phyloP scores from a whole-genome alignment of 2,113 vertebrate species.

The Festucalex cinctus region DNA sequence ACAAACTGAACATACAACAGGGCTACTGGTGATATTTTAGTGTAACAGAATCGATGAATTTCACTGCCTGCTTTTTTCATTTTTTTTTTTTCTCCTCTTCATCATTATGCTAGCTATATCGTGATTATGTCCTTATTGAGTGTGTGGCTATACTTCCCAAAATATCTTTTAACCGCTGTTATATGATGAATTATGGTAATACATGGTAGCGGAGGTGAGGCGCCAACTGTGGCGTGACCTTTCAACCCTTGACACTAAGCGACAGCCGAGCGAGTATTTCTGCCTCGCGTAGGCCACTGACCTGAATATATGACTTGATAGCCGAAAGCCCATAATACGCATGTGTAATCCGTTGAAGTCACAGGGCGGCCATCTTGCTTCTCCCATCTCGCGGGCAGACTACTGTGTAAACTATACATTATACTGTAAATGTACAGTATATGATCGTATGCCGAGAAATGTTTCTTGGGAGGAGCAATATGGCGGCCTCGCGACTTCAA shows the following conservation, averaged over 20 bases:
- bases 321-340: no score
- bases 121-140: constrained; percentile 1
- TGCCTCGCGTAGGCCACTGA: constrained; percentile 42
- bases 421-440: no score
- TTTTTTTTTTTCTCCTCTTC: constrained; percentile 29
- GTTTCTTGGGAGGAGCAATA: no score
- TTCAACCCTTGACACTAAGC: constrained; percentile 37
- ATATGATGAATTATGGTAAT: constrained; percentile 20
- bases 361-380: no score
- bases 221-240: constrained; percentile 20
- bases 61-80: constrained; percentile 55
- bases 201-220: constrained; percentile 41
- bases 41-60: constrained; percentile 41
- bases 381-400: no score
- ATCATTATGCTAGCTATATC: constrained; percentile 26
- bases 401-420: no score
- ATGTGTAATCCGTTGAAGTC: no score
- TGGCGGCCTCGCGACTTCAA: no score
- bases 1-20: constrained; percentile 48
- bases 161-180: constrained; percentile 11
- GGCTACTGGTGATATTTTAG: constrained; percentile 55
- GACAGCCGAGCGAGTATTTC: constrained; percentile 36
- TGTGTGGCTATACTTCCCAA: constrained; percentile 11
- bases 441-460: no score
- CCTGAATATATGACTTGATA: no score